Base-by-base conservation (phyloP, 2,797 vertebrate species). In the Apogon hyalosoma region DNA sequence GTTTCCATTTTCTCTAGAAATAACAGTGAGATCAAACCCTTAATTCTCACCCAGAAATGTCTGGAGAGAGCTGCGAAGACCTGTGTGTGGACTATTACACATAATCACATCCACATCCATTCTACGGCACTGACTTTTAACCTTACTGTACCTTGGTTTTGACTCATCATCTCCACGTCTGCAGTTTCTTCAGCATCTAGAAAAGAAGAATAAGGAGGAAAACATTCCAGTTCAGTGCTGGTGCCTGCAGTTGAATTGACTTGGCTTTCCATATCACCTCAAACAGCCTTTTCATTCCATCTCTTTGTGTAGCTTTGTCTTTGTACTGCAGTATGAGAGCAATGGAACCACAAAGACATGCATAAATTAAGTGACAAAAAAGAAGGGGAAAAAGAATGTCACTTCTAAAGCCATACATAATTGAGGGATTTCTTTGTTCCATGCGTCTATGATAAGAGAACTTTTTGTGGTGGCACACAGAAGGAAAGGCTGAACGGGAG, bases 351-450 rank as follows among this genome's bases (percentile, higher is more conserved):
- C 87, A 91, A 89, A 92, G 86, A 88, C 87, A 69, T 80, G 87
- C 90, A 91, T 91, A 90, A 90, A 92, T 92, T 92, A 91, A 89
- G 61, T 68, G 75, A 81, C 64, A 86, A 79, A 86, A 89, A 82
- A 88, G 67, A 74, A 74, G 68, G 66, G 53, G 76, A 65, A 80
- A 88, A 80, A 88, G 80, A 88, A 90, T 84, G 87, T 89, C 87
- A 87, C 88, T 88, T 92, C 87, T 85, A 84, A 90, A 91, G 84
- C 86, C 83, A 90, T 90, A 83, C 89, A 91, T 91, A 90, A 92
- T 90, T 91, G 86, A 92, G 66, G 81, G 89, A 86, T 88, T 90
- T 89, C 87, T 90, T 88, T 91, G 83, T 92, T 91, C 86, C 75
- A 49, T 18, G 75, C 74, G 41, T 75, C 76, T 85, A 73, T 80